These are phyloP conservation scores for Lepilemur ruficaudatus DNA, from an alignment of 2,797 vertebrate species.

Conservation along the genomic window DNA sequence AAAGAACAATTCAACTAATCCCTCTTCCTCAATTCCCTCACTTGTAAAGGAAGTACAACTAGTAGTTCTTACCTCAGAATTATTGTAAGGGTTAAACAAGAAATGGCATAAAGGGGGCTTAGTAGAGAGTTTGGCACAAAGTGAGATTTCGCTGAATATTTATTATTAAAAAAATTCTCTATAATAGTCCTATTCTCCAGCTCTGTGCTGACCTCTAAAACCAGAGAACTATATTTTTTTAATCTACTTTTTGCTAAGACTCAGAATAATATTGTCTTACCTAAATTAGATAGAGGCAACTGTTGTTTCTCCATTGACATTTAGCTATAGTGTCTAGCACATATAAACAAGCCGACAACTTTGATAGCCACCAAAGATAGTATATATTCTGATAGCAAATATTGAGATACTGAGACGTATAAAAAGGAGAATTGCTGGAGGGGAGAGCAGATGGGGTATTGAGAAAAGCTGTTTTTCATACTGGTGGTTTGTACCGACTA, in stretches of 20 bases:
- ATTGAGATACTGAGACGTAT: background rate
- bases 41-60: background rate
- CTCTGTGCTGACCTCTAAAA: background rate
- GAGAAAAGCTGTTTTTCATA: slow-evolving; percentile 29
- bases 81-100: background rate
- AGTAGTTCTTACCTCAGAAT: background rate
- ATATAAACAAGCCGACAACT: slow-evolving; percentile 36
- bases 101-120: background rate
- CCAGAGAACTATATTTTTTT: background rate
- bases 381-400: background rate
- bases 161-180: slow-evolving; percentile 41
- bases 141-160: background rate
- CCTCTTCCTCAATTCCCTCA: background rate
- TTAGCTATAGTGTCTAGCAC: background rate
- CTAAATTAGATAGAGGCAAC: slow-evolving; percentile 17
- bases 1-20: background rate
- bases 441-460: background rate
- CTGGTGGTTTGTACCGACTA: slow-evolving; percentile 10
- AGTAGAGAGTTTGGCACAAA: background rate
- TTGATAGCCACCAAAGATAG: background rate
- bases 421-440: background rate
- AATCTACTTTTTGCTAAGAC: background rate
- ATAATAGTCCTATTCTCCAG: background rate
- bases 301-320: slow-evolving; percentile 13
- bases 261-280: background rate